Evolutionary conservation across 2,113 vertebrate species (phyloP).

Genomic region (Boulengeromyrus knoepffleri): DNA sequence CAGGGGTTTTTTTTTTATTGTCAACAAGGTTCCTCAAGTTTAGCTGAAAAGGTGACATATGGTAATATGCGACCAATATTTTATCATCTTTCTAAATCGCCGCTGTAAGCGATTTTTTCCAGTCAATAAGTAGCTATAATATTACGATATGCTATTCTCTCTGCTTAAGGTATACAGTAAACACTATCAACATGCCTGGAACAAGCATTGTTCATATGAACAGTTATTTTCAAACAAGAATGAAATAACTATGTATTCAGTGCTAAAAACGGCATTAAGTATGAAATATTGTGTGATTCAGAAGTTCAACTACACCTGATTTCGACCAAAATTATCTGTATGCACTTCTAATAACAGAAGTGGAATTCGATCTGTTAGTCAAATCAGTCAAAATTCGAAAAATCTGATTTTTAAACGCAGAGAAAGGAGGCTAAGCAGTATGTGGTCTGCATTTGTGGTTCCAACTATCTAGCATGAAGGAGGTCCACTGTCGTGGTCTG

Average conservation of each 20-base stretch:
- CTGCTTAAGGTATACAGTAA: background rate
- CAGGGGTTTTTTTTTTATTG: background rate
- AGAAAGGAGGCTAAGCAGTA: background rate
- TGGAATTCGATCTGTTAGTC: too few species aligned
- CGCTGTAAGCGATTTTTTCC: background rate
- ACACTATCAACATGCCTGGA: background rate
- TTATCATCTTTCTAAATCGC: too few species aligned
- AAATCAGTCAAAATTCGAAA: too few species aligned
- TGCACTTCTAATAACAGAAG: too few species aligned
- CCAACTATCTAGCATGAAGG: background rate
- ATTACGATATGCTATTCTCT: background rate
- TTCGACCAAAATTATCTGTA: too few species aligned
- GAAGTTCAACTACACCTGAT: background rate
- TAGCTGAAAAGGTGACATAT: background rate
- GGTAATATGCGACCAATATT: background rate
- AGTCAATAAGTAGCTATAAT: background rate
- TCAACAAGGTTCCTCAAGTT: background rate
- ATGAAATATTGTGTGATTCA: background rate
- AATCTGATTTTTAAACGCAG: too few species aligned
- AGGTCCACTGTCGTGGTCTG: background rate
- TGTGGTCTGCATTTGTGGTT: background rate
- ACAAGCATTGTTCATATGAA: background rate
- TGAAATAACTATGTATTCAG: background rate
- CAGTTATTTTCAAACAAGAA: background rate
- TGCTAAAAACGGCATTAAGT: background rate